Conservation (phyloP, 2,797 vertebrate species). For the Hyperoplus immaculatus region DNA sequence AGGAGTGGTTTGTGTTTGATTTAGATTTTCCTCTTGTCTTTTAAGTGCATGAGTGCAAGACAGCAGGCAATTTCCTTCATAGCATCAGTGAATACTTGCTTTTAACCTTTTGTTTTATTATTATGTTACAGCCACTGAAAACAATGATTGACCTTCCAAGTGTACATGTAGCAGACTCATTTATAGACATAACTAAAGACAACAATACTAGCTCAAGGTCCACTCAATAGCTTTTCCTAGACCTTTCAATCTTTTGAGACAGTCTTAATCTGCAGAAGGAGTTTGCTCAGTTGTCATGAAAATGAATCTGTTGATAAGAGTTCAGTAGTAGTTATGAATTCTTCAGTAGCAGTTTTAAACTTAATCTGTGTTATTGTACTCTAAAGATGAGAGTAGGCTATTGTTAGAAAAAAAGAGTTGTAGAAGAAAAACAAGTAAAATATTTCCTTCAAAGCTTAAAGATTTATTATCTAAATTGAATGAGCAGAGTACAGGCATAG, state of each 20-base stretch:
- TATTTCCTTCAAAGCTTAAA: too few species aligned
- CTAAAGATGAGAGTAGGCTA: too few species aligned
- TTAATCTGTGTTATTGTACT: background rate
- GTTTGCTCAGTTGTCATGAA: too few species aligned
- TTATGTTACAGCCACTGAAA: background rate
- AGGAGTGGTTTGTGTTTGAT: constrained; percentile 13
- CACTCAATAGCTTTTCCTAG: background rate
- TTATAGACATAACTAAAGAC: background rate
- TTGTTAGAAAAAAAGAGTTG: too few species aligned
- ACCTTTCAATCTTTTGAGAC: background rate
- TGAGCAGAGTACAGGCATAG: too few species aligned
- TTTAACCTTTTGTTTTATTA: background rate
- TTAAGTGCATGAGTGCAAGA: background rate
- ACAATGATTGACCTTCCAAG: background rate
- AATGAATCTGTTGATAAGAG: background rate
- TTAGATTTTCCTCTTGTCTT: constrained; percentile 27
- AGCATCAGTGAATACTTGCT: background rate
- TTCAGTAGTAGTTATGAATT: background rate
- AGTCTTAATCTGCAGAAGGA: background rate
- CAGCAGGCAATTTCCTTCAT: background rate
- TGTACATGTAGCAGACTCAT: background rate
- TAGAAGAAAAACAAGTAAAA: too few species aligned
- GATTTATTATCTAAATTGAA: too few species aligned
- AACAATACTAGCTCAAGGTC: background rate
- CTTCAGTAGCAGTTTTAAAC: background rate